Base-by-base conservation (phyloP, 1,140 invertebrate species). In the Cotesia vestalis region DNA sequence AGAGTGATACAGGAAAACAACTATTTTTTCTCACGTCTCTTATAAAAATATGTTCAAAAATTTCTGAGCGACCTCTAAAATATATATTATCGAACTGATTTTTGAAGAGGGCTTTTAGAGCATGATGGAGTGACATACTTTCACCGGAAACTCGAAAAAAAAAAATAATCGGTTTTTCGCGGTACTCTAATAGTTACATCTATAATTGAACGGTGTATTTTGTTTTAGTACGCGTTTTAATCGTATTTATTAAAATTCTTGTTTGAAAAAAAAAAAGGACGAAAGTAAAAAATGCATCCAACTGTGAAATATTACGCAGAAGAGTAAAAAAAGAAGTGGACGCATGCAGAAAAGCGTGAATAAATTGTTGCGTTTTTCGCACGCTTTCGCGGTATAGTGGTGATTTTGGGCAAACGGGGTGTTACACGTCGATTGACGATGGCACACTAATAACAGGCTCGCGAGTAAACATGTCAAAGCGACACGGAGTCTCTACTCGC, bases 391-490 rank as follows among this genome's bases (percentile, higher is more conserved):
- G 63, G 46, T 52, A 46, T 46, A 46, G 63, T 27, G 38, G 38
- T 66, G 63, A 66, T 66, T 66, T 66, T 66, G 12, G 14, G 34
- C 17, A 14, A 40, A 63, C 63, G 38, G 34, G 35, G 38, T 46
- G 20, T 52, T 66, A 66, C 63, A 66, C 63, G 63, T 40, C 63
- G 63, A 66, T 66, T 66, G 38, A 46, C 63, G 63, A 66, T 52
- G 46, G 63, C 35, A 66, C 63, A 66, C 63, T 66, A 66, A 66
- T 66, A 66, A 66, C 63, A 20, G 38, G 63, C 14, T 40, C 20
- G 63, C 40, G 63, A 51, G 63, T 66, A 66, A 66, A 66, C 63
- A 66, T 46, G 63, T 27, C 63, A 66, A 66, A 66, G 35, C 63
- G 63, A 66, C 35, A 38, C 38, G 40, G 46, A 17, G 38, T 52